phyloP scores from a whole-genome alignment of 2,888 invertebrate species.

The Tetranychus truncatus region DNA sequence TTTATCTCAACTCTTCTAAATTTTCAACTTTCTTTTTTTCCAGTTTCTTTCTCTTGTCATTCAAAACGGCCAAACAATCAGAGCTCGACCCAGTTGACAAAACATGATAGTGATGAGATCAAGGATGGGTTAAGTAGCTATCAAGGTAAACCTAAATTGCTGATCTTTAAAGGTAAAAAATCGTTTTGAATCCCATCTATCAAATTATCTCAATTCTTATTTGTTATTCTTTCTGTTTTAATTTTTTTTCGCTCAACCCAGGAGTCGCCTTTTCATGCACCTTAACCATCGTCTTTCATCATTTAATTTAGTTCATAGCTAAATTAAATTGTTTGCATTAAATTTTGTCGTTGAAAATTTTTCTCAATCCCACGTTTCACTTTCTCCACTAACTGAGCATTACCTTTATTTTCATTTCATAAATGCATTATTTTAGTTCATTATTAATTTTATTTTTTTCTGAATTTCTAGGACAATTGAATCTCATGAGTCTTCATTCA shows the following conservation, averaged over 20 bases:
- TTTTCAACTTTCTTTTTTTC: no score
- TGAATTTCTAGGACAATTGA: background rate
- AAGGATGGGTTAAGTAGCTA: background rate
- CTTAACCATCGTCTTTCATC: background rate
- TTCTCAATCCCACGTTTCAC: background rate
- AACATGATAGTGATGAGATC: background rate
- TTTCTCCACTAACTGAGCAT: background rate
- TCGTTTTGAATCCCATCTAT: background rate
- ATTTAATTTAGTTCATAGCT: background rate
- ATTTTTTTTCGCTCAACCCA: background rate
- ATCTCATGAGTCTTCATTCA: background rate
- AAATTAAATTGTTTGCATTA: background rate
- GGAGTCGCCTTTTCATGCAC: background rate
- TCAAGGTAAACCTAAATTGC: background rate
- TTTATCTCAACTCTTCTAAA: background rate
- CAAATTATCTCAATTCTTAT: background rate
- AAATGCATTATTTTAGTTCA: background rate
- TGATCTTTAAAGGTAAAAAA: background rate
- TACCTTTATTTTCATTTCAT: background rate
- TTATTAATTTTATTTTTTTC: background rate
- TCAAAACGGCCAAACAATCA: background rate
- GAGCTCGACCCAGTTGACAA: background rate
- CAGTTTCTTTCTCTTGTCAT: background rate
- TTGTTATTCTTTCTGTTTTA: no score
- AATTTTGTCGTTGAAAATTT: background rate